phyloP scores from a whole-genome alignment of 2,113 vertebrate genomes.

The Grammomys surdaster region DNA sequence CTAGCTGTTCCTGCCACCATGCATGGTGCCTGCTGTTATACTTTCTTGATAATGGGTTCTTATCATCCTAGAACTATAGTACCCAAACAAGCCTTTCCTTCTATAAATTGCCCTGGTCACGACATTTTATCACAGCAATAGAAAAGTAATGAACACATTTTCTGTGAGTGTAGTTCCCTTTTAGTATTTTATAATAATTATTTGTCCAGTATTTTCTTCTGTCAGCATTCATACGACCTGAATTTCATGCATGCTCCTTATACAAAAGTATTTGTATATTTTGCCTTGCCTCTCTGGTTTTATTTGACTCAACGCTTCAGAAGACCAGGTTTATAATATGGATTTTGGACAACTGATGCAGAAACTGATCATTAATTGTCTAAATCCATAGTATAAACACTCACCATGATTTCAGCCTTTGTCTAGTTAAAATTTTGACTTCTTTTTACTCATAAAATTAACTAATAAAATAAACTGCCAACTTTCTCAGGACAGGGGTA shows the following conservation, averaged over 20 bases:
- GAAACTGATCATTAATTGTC: neutral
- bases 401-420: neutral
- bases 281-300: neutral
- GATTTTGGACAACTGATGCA: neutral
- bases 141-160: neutral
- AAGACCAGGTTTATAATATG: fast-evolving
- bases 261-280: fast-evolving
- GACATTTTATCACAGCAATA: neutral
- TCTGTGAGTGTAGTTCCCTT: neutral
- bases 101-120: neutral
- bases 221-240: fast-evolving
- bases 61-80: neutral
- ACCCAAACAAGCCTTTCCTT: neutral
- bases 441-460: neutral
- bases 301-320: neutral
- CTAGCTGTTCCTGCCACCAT: neutral
- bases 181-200: neutral
- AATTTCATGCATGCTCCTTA: neutral
- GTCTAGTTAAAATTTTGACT: neutral
- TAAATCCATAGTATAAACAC: neutral
- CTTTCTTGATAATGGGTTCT: too few relatives aligned
- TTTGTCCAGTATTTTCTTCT: neutral
- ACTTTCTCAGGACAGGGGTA: neutral
- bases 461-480: neutral
- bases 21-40: neutral